These are phyloP conservation scores for Hemaris fuciformis DNA, from an alignment of 2,888 invertebrate species.

Conservation along the genomic window DNA sequence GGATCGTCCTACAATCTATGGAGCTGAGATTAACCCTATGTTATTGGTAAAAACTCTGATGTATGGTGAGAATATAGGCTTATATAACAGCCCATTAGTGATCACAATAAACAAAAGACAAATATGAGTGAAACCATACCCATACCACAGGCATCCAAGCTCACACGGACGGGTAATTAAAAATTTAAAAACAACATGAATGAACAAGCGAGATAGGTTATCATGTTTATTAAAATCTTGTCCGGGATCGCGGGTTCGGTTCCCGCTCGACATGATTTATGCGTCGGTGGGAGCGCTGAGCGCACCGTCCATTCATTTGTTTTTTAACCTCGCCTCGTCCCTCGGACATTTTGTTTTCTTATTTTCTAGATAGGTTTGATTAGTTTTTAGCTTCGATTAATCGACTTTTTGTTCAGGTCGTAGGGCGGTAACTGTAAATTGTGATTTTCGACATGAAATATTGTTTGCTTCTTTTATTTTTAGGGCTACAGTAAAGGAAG, in stretches of 20 bases:
- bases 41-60: no score
- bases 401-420: slow-evolving; percentile 42
- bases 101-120: no score
- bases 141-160: no score
- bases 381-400: slow-evolving; percentile 75
- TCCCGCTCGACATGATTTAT: slow-evolving; percentile 71
- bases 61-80: no score
- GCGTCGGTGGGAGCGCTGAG: slow-evolving; percentile 57
- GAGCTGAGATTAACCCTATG: no score
- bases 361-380: slow-evolving; percentile 73
- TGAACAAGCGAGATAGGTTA: slow-evolving; percentile 66
- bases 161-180: slow-evolving; percentile 75
- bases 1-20: no score
- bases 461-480: not conserved
- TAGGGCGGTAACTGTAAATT: slow-evolving; percentile 32
- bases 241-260: slow-evolving; percentile 56
- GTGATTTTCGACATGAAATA: slow-evolving; percentile 42
- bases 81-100: no score
- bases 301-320: slow-evolving; percentile 72
- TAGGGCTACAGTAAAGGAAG: not conserved
- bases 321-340: slow-evolving; percentile 50
- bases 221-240: slow-evolving; percentile 78
- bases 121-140: no score
- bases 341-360: slow-evolving; percentile 50
- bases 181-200: slow-evolving; percentile 72